These are phyloP conservation scores for Penaeus japonicus DNA, from an alignment of 1,140 invertebrate species.

Conservation along the genomic window DNA sequence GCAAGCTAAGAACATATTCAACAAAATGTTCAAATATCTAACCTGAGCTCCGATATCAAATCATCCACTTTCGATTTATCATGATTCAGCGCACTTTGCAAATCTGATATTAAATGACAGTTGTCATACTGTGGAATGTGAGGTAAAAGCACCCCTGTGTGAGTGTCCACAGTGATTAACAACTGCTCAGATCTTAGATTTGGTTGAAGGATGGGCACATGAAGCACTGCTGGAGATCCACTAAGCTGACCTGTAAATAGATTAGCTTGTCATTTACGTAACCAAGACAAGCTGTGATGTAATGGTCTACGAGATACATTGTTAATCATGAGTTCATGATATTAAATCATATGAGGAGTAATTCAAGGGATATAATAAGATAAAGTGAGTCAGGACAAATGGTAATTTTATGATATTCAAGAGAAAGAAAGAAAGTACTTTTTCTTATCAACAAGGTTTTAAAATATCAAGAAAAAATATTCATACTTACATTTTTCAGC, in stretches of 20 bases:
- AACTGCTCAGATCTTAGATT: constrained; percentile 90
- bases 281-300: too few relatives aligned
- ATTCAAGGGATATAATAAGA: too few relatives aligned
- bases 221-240: constrained; percentile 89
- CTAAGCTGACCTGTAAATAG: constrained; percentile 69
- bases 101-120: constrained; percentile 75
- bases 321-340: too few relatives aligned
- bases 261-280: too few relatives aligned
- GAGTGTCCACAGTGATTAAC: constrained; percentile 90
- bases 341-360: too few relatives aligned
- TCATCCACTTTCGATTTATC: constrained; percentile 76
- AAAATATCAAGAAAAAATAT: background rate
- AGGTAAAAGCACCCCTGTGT: constrained; percentile 84
- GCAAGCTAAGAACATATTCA: background rate
- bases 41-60: constrained; percentile 75
- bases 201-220: constrained; percentile 86
- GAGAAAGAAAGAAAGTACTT: too few relatives aligned
- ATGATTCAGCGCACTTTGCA: constrained; percentile 81
- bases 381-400: too few relatives aligned
- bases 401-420: too few relatives aligned
- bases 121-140: constrained; percentile 90
- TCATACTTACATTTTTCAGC: constrained; percentile 72
- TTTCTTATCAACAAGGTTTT: too few relatives aligned
- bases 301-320: too few relatives aligned
- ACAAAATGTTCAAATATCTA: constrained; percentile 32